phyloP scores from a whole-genome alignment of 2,888 invertebrate species.

The Macropis europaea region DNA sequence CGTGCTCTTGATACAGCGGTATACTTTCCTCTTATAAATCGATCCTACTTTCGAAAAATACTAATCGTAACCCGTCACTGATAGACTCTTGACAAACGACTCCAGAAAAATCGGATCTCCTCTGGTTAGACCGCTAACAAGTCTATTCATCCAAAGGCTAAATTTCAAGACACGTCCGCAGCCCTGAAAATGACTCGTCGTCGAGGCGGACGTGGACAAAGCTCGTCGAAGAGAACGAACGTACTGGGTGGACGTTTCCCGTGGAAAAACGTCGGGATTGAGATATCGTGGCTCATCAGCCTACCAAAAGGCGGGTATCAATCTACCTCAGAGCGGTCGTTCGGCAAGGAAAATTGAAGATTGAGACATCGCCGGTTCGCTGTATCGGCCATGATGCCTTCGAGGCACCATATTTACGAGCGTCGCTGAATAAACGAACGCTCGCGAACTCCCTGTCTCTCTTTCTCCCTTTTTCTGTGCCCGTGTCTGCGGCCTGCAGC shows the following conservation, averaged over 20 bases:
- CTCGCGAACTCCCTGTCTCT: conserved; percentile 59
- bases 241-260: not conserved
- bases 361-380: conserved; percentile 76
- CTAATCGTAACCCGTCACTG: no score
- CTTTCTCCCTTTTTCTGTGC: conserved; percentile 6
- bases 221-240: not conserved
- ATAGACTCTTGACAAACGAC: no score
- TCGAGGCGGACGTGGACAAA: conserved; percentile 12
- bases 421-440: conserved; percentile 69
- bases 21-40: no score
- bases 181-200: conserved; percentile 9
- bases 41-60: no score
- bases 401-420: conserved; percentile 77
- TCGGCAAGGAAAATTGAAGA: conserved; percentile 72
- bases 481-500: conserved; percentile 56
- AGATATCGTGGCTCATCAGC: conserved; percentile 40
- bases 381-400: conserved; percentile 75
- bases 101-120: no score
- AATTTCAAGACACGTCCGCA: not conserved
- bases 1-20: no score
- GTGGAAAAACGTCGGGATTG: conserved; percentile 27
- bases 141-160: no score
- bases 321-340: conserved; percentile 62
- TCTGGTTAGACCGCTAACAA: no score
- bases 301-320: conserved; percentile 42